A percentile compares a stretch with the other conserved stretches of the same genome.
Conservation (phyloP, 2,888 invertebrate genomes). For the Norana najaformis region DNA sequence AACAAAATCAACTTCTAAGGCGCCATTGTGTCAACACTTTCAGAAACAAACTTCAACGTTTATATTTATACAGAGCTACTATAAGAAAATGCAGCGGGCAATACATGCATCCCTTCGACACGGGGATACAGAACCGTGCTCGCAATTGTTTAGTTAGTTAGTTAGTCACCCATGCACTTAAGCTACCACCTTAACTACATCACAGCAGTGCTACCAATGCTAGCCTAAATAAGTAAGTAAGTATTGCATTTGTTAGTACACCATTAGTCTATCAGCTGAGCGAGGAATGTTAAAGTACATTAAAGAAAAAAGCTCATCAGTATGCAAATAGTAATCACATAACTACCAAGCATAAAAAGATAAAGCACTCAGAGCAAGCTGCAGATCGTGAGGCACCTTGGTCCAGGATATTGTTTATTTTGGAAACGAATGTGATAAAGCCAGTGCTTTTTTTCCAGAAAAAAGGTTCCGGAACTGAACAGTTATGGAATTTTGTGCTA, state of each 20-base stretch:
- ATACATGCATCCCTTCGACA: background rate
- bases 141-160: background rate
- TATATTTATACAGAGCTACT: background rate
- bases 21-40: no score
- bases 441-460: no score
- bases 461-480: no score
- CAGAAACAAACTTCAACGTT: background rate
- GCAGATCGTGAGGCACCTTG: background rate
- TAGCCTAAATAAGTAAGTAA: no score
- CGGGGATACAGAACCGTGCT: background rate
- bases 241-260: no score
- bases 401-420: background rate
- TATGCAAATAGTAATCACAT: background rate
- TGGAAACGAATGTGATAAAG: background rate
- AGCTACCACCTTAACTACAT: no score
- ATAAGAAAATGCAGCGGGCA: background rate
- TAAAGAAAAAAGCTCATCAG: background rate
- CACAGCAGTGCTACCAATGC: no score
- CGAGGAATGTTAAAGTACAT: background rate
- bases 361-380: background rate
- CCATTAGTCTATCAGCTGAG: no score
- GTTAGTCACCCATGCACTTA: no score
- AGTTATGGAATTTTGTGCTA: no score
- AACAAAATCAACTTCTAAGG: background rate
- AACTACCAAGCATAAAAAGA: background rate